A percentile compares a stretch with the other conserved stretches of the same genome.
Conservation (phyloP, 2,888 invertebrate genomes). For the Allolobophora icterica region DNA sequence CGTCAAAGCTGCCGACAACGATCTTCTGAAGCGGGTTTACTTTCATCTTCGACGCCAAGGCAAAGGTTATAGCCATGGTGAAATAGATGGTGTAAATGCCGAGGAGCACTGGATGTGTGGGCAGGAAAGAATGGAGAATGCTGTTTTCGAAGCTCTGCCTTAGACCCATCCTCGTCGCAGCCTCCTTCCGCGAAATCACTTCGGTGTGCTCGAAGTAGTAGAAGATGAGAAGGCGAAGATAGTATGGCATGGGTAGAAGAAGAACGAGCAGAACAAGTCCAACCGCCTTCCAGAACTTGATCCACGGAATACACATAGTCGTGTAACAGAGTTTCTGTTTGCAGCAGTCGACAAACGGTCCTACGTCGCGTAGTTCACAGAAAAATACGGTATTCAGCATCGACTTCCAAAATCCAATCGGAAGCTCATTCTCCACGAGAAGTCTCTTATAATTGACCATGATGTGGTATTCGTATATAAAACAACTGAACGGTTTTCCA, state of each 20-base stretch:
- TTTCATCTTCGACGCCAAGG: constrained; percentile 48
- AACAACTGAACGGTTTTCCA: no score
- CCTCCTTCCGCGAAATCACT: constrained; percentile 49
- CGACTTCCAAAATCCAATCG: constrained; percentile 45
- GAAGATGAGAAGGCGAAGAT: constrained; percentile 57
- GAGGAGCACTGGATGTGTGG: constrained; percentile 57
- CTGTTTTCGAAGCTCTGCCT: constrained; percentile 52
- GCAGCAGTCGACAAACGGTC: constrained; percentile 60
- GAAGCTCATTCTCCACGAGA: constrained; percentile 47
- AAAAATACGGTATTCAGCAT: constrained; percentile 48
- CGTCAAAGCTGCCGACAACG: constrained; percentile 54
- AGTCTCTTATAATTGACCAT: constrained; percentile 46
- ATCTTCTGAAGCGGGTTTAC: constrained; percentile 49
- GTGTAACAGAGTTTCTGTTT: background rate
- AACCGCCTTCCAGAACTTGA: background rate
- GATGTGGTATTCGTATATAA: constrained; percentile 45
- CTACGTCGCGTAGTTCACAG: constrained; percentile 57
- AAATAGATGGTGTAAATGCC: constrained; percentile 56
- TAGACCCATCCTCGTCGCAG: constrained; percentile 50
- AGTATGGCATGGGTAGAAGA: constrained; percentile 58
- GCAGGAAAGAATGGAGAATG: constrained; percentile 38
- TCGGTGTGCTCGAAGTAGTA: constrained; percentile 59
- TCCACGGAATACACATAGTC: background rate
- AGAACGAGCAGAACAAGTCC: constrained; percentile 50
- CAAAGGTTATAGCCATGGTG: constrained; percentile 54